Evolutionary conservation across 2,888 invertebrate species (phyloP), one percentile per base, ranked within the genome.

Genomic region (Bombylius major): DNA sequence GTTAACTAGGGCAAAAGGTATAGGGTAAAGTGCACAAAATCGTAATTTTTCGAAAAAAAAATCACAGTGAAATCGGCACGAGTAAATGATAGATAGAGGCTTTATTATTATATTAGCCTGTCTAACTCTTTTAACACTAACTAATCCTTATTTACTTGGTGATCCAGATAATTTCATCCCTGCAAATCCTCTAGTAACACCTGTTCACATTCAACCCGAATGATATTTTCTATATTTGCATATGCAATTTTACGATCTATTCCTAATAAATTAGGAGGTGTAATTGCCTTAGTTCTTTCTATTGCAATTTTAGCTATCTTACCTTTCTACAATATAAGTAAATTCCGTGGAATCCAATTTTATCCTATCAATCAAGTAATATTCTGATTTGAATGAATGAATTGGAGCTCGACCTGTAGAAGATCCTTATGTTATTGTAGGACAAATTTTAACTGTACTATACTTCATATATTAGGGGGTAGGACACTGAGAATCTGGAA

Each of bases 211-310:
- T 76, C 84, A 88, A 79, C 87, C 87, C 49, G 88, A 89, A 80
- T 89, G 87, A 82, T 89, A 89, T 70, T 89, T 88, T 66, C 70
- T n/a, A n/a, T 89, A 77, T 88, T 87, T 78, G 86, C 87, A 13
- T 88, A 88, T 71, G 84, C 87, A 23, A 87, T 89, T 77, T 63
- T 89, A 66, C 87, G 87, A 34, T 86, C 86, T 46, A 86, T 89
- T 57, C 87, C 87, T 7, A 87, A 85, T 76, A 87, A 89, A 79
- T 68, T 87, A 75, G 86, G 86, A 54, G 87, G 87, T 60, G 86
- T 87, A 54, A 65, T 68, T 62, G 66, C 68, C 0, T 47, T 69
- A 61, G 58, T 67, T 1, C 64, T 81, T 70, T 85, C 84, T 59
- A 83, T 87, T 76, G 66, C 81, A 65, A 82, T 87, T 75, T 74